phyloP scores from a whole-genome alignment of 2,797 vertebrate genomes.

The Gobionotothen gibberifrons region DNA sequence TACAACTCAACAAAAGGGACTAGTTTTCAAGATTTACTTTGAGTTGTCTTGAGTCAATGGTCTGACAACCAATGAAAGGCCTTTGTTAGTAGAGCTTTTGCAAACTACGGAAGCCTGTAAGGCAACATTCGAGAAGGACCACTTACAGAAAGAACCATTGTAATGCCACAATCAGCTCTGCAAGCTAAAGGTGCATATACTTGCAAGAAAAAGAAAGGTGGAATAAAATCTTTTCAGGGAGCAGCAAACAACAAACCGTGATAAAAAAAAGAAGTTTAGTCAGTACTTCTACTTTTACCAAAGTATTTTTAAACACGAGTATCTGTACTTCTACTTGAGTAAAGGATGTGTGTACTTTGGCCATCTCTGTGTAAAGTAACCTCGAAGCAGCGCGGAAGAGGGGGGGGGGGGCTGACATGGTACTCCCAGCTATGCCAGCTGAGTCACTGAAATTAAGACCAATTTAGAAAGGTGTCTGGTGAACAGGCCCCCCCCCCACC shows the following conservation, averaged over 20 bases:
- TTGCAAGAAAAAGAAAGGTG: no score
- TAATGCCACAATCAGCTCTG: background rate
- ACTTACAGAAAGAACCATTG: background rate
- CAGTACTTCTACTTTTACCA: no score
- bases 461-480: conserved; percentile 87
- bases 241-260: background rate
- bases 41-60: background rate
- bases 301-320: no score
- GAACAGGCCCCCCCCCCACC: conserved; percentile 53
- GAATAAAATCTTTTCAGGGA: background rate
- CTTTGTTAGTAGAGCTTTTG: no score
- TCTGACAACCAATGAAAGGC: background rate
- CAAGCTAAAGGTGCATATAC: background rate
- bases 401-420: conserved; percentile 71
- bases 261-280: background rate
- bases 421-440: conserved; percentile 83
- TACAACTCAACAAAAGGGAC: conserved; percentile 7
- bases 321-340: no score
- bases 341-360: no score
- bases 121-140: background rate
- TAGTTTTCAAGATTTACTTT: background rate
- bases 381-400: conserved; percentile 55
- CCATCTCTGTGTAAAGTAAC: conserved; percentile 58
- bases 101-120: background rate
- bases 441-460: conserved; percentile 88